phyloP scores from a whole-genome alignment of 2,113 vertebrate species.

The Ariopsis seemanni region DNA sequence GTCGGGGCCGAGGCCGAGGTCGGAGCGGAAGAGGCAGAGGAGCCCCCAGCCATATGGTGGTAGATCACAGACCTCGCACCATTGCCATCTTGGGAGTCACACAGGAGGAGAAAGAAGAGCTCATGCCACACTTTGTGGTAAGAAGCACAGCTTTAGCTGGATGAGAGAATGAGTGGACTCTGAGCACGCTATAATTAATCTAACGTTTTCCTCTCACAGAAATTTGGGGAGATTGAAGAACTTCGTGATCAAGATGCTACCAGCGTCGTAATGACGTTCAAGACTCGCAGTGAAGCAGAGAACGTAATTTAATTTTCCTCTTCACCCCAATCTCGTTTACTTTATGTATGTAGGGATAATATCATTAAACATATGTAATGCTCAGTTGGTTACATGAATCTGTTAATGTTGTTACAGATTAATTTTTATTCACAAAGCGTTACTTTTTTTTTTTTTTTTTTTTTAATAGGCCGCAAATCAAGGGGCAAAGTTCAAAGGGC shows the following conservation, averaged over 20 bases:
- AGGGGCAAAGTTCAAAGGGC: slow-evolving; percentile 94
- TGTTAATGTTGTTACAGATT: neutral
- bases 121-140: slow-evolving; percentile 94
- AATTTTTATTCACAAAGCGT: neutral
- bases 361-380: neutral
- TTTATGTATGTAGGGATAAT: neutral
- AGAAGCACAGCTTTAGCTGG: slow-evolving; percentile 55
- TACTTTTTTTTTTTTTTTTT: neutral
- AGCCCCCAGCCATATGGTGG: slow-evolving; percentile 89
- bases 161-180: neutral
- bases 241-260: slow-evolving; percentile 83
- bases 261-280: slow-evolving; percentile 85
- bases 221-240: slow-evolving; percentile 87
- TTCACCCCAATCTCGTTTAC: too few species aligned
- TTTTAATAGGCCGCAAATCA: slow-evolving; percentile 94
- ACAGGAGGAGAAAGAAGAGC: slow-evolving; percentile 93
- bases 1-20: slow-evolving; percentile 82
- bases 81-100: slow-evolving; percentile 84
- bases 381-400: neutral
- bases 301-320: slow-evolving; percentile 71
- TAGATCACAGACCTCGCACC: slow-evolving; percentile 92
- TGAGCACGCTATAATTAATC: neutral
- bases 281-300: slow-evolving; percentile 84
- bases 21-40: slow-evolving; percentile 80
- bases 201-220: slow-evolving; percentile 63